phyloP scores from a whole-genome alignment of 2,113 vertebrate genomes.

The Natator depressus region DNA sequence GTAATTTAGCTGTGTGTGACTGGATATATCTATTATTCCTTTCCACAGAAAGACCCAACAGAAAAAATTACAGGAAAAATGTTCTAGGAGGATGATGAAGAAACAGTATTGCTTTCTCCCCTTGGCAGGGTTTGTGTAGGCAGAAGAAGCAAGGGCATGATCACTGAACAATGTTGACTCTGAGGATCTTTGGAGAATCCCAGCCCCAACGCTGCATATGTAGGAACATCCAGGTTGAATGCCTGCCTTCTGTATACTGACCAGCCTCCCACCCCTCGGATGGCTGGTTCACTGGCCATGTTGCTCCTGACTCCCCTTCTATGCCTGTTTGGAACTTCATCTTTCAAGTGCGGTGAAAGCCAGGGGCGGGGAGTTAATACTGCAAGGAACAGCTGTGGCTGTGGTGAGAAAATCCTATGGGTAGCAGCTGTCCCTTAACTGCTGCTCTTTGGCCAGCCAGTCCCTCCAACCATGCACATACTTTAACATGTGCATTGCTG shows the following conservation, averaged over 20 bases:
- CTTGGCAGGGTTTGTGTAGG: neutral
- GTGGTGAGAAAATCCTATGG: neutral
- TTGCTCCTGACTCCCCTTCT: neutral
- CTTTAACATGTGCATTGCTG: neutral
- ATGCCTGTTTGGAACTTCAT: neutral
- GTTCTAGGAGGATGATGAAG: neutral
- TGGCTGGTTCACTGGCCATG: neutral
- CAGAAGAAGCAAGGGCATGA: neutral
- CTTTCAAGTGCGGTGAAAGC: neutral
- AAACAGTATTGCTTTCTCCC: neutral
- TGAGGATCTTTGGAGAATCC: neutral
- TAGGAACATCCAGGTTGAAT: neutral
- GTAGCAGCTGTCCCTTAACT: neutral
- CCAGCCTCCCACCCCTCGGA: neutral
- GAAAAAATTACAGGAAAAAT: neutral
- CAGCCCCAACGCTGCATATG: neutral
- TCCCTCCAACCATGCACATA: neutral
- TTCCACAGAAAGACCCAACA: neutral
- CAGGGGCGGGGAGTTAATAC: neutral
- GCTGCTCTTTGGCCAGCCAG: neutral
- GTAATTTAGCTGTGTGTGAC: neutral
- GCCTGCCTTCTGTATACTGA: neutral
- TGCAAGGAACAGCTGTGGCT: neutral
- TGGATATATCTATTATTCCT: neutral
- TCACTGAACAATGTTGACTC: neutral